Evolutionary conservation across 1,140 invertebrate genomes (phyloP).

Genomic region (Euschistus heros): DNA sequence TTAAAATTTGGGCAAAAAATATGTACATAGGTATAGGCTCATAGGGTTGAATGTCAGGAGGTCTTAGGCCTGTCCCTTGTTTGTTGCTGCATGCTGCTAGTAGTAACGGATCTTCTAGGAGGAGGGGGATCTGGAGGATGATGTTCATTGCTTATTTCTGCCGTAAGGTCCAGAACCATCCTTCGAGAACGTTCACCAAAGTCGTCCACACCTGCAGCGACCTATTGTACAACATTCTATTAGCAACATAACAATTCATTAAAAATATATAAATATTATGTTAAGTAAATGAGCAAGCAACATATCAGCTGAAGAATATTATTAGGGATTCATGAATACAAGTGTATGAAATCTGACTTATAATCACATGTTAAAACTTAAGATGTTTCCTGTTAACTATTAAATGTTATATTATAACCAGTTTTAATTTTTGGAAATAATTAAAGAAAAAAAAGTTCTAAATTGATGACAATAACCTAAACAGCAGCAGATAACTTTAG

Average conservation of each 20-base stretch:
- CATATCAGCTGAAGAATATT: too few species aligned
- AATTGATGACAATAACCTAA: too few species aligned
- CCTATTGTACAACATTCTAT: conserved; percentile 19
- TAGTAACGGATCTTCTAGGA: neutral
- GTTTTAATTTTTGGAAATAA: too few species aligned
- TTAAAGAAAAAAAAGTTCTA: too few species aligned
- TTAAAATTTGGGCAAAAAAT: neutral
- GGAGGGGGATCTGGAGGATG: neutral
- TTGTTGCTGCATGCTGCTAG: neutral
- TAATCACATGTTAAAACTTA: too few species aligned
- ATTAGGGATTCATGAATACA: too few species aligned
- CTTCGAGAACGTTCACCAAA: conserved; percentile 16
- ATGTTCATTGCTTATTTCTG: conserved; percentile 22
- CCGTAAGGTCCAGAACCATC: conserved; percentile 30
- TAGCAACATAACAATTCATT: neutral
- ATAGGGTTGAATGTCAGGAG: conserved; percentile 16
- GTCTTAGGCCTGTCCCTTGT: conserved; percentile 1
- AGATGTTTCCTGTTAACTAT: too few species aligned
- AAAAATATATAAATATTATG: too few species aligned
- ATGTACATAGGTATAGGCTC: conserved; percentile 11
- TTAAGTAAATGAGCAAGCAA: too few species aligned
- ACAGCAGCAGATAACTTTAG: too few species aligned
- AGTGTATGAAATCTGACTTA: too few species aligned
- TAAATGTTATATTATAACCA: too few species aligned
- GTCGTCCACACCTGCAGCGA: conserved; percentile 29